These are phyloP conservation scores for Leptopilina myrica DNA, from an alignment of 2,888 invertebrate species.

Conservation along the genomic window DNA sequence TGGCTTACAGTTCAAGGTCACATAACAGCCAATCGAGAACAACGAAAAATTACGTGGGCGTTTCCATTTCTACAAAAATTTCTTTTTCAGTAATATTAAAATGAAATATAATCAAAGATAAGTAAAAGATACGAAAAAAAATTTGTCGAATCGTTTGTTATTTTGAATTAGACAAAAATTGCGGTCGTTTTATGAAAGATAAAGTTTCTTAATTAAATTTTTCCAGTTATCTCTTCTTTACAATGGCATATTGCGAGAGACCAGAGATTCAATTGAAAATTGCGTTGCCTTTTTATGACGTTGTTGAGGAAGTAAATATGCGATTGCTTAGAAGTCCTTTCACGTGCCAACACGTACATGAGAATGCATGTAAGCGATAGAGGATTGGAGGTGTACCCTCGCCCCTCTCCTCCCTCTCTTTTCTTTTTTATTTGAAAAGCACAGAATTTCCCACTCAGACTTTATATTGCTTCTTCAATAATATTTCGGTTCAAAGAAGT, in stretches of 20 bases:
- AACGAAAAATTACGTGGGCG: not conserved
- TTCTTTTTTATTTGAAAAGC: slow-evolving; percentile 12
- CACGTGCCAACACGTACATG: not conserved
- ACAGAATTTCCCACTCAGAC: not conserved
- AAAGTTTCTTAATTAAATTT: slow-evolving; percentile 25
- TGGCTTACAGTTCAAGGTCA: no score
- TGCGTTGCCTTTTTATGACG: slow-evolving; percentile 23
- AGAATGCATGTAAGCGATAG: slow-evolving; percentile 17
- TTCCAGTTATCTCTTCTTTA: not conserved
- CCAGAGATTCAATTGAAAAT: slow-evolving; percentile 17
- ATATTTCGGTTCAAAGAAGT: not conserved
- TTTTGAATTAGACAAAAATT: no score
- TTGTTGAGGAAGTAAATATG: slow-evolving; percentile 23
- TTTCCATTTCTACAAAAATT: no score
- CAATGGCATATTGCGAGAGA: slow-evolving; percentile 2
- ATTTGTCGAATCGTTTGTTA: no score
- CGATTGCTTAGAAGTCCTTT: slow-evolving; percentile 2
- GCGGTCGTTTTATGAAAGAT: no score
- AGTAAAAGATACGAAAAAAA: no score
- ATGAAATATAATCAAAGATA: no score
- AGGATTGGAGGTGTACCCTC: slow-evolving; percentile 1
- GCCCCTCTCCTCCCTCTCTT: not conserved
- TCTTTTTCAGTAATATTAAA: no score
- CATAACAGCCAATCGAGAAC: no score
- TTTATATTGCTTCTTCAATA: slow-evolving; percentile 12